Base-by-base conservation (phyloP, 2,888 invertebrate species). In the Clostera curtula region DNA sequence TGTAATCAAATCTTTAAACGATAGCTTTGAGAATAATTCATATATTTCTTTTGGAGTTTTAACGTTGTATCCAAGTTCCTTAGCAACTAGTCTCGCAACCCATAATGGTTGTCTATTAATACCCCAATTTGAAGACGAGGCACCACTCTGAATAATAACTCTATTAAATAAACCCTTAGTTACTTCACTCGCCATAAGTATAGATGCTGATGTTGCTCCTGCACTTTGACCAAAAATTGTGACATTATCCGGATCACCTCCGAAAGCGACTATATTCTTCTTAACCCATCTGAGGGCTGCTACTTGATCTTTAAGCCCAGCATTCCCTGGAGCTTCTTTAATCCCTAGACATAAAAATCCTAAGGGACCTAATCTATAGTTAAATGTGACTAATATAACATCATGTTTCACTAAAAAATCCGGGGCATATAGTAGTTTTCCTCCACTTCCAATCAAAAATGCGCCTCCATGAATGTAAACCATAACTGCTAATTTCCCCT, bases 221-320 rank as follows among this genome's bases (percentile, higher is more conserved):
- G 82, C 82, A 27, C 82, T 82, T 49, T 79, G 75, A 3, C 82
- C 82, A 38, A 82, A 82, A 3, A 79, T n/a, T 0, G 82, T 82
- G 2, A 83, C 40, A 46, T 77, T 75, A 16, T 82, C 66, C 4
- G 74, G 70, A 36, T 83, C 76, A 5, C 82, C 82, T 5, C 80
- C 79, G 31, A 83, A 82, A 0, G 70, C 66, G 10, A 62, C 73
- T 9, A 83, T 76, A 40, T 82, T 83, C 34, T 63, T 69, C 43
- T 75, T 69, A 0, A 83, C 60, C 82, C 82, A 83, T 37, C 56
- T 67, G 7, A 83, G 43, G n/a, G 82, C 82, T 19, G 77, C 75
- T 18, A 80, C 51, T 39, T 82, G 82, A 27, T 83, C 82, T 53
- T 76, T 80, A 1, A 83, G 41, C 0, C 74, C 82, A 24, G 76